Evolutionary conservation across 2,888 invertebrate species (phyloP), one percentile per base, ranked within the genome.

Genomic region (Caenorhabditis sinica): DNA sequence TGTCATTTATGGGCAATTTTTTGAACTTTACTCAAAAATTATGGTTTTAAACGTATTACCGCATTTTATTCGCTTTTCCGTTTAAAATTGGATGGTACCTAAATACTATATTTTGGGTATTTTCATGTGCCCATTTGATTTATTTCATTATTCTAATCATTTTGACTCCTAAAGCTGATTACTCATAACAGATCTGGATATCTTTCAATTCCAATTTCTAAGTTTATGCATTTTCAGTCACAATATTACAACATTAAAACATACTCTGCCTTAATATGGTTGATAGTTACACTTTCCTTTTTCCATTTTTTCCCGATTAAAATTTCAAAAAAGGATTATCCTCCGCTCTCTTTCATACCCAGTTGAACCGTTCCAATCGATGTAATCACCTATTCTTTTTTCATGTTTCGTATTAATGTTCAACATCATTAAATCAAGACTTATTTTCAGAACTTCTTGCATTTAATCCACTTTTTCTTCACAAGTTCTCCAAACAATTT

Each of bases 281-380:
- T 25, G 28, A 51, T n/a, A 40, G 36, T 33, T 43, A 75, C 53
- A 58, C 45, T 65, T 30, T 56, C 25, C 28, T 63, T 68, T 53
- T 56, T 36, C 6, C 33, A 28, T 58, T 56, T 45, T 73, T 33
- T 56, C 45, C 65, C 53, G 51, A 60, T 68, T 56, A 30, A 76
- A 68, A 33, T 76, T 66, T 60, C 36, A 75, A 77, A 77, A 77
- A 69, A 33, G 53, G 77, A 66, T 66, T 40, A 77, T 66, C 66
- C 77, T 60, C 28, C 58, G 33, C 65, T 63, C 25, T 69, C 53
- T 69, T 28, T 58, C 77, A 33, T 61, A 49, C 61, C 56, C 65
- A 56, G 66, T 75, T 66, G 66, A 75, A 76, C 68, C 77, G 77
- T 77, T 77, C 77, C 69, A 77, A 69, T 77, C 69, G 61, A 77